Evolutionary conservation across 2,113 vertebrate species (phyloP).

Genomic region (Puntigrus tetrazona): DNA sequence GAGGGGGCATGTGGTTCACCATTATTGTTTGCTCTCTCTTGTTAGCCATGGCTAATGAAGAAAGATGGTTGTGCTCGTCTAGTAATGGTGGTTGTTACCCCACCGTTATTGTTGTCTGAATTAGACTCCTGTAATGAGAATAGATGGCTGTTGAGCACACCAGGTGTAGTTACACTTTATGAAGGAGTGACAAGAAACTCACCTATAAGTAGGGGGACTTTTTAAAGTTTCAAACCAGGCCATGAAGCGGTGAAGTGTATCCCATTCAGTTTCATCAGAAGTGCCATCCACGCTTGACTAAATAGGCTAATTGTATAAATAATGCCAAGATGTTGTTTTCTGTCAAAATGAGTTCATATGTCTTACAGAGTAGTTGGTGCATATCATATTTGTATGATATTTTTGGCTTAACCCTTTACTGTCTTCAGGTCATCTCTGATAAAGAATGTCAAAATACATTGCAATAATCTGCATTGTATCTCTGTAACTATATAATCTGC

Average conservation of each 20-base stretch:
- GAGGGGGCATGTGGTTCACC: conserved; percentile 29
- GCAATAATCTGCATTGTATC: too few species aligned
- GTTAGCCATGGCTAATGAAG: conserved; percentile 55
- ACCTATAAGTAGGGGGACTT: neutral
- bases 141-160: conserved; percentile 22
- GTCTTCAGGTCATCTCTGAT: neutral
- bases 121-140: conserved; percentile 56
- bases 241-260: neutral
- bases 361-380: neutral
- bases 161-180: conserved; percentile 22
- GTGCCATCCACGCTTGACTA: neutral
- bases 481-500: too few species aligned
- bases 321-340: neutral
- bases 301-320: neutral
- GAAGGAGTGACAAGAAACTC: conserved; percentile 2
- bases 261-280: neutral
- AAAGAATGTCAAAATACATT: neutral
- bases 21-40: conserved; percentile 52
- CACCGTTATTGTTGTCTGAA: conserved; percentile 36
- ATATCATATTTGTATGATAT: neutral
- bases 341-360: neutral
- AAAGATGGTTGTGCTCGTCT: conserved; percentile 45
- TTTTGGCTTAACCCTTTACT: neutral
- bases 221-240: neutral
- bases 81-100: conserved; percentile 42